A percentile compares a stretch with the other conserved stretches of the same genome.
phyloP scores from a whole-genome alignment of 2,113 vertebrate genomes.

The Buteo buteo region DNA sequence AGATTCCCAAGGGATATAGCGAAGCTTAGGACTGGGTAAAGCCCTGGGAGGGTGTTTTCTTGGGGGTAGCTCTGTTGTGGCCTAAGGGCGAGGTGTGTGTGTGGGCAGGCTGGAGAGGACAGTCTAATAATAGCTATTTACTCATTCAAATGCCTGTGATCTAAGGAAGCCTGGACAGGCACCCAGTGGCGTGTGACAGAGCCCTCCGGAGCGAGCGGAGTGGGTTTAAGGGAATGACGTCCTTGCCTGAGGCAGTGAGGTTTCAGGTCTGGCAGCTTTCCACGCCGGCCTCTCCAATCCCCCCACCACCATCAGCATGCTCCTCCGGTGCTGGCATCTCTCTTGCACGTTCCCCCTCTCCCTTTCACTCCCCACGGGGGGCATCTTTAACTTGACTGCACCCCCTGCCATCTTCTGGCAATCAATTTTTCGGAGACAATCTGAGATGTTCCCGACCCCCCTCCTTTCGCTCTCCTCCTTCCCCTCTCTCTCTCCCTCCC shows the following conservation, averaged over 20 bases:
- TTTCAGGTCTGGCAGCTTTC: constrained; percentile 45
- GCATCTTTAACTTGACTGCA: constrained; percentile 31
- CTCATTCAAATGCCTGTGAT: neutral
- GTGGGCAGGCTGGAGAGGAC: neutral
- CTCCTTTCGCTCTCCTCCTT: constrained; percentile 44
- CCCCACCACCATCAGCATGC: neutral
- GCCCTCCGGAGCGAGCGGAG: neutral
- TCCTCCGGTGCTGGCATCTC: neutral
- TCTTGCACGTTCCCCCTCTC: neutral
- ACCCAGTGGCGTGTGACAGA: constrained; percentile 15
- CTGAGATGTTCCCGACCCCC: constrained; percentile 27
- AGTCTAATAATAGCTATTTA: constrained; percentile 51
- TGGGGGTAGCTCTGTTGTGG: neutral
- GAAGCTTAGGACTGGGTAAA: neutral
- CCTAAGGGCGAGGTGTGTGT: neutral
- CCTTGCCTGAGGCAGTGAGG: constrained; percentile 1
- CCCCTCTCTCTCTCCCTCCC: constrained; percentile 27
- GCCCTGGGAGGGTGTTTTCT: neutral
- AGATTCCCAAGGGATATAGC: neutral
- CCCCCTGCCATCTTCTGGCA: constrained; percentile 44
- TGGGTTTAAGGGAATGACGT: constrained; percentile 36
- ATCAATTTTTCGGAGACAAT: constrained; percentile 53
- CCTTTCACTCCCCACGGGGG: neutral
- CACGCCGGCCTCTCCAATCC: neutral
- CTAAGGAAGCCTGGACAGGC: constrained; percentile 4